A percentile compares a stretch with the other conserved stretches of the same genome.
Evolutionary conservation across 2,113 vertebrate species (phyloP).

Genomic region (Oryzias melastigma): DNA sequence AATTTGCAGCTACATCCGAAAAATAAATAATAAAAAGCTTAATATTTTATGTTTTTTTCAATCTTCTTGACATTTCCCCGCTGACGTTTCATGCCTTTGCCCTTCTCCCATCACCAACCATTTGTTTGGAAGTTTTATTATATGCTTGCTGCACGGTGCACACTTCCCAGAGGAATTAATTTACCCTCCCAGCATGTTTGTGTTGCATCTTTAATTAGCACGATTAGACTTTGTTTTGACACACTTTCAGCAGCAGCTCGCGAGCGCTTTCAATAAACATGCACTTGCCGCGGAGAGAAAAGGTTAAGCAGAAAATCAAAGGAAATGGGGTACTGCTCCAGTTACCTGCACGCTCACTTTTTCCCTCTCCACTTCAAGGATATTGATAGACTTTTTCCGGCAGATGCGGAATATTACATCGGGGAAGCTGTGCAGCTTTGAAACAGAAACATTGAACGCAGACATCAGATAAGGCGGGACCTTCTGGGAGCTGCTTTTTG

Average conservation of each 20-base stretch:
- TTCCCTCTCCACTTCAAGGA: constrained; percentile 8
- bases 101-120: constrained; percentile 21
- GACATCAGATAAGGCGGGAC: no score
- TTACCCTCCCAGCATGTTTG: constrained; percentile 53
- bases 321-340: constrained; percentile 14
- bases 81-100: constrained; percentile 56
- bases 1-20: not conserved
- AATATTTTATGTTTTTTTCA: not conserved
- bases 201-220: constrained; percentile 53
- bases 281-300: constrained; percentile 29
- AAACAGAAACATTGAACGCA: not conserved
- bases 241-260: constrained; percentile 28
- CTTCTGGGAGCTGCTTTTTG: no score
- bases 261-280: constrained; percentile 49
- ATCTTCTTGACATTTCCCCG: constrained; percentile 47
- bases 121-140: constrained; percentile 56
- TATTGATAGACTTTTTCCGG: constrained; percentile 36
- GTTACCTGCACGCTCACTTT: constrained; percentile 23
- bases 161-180: constrained; percentile 44
- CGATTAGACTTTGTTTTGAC: constrained; percentile 44
- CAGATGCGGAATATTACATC: constrained; percentile 23
- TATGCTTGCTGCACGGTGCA: constrained; percentile 20
- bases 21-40: not conserved
- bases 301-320: constrained; percentile 48
- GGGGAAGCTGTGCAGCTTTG: constrained; percentile 2